Evolutionary conservation across 2,888 invertebrate species (phyloP).

Genomic region (Galerucella pusilla): DNA sequence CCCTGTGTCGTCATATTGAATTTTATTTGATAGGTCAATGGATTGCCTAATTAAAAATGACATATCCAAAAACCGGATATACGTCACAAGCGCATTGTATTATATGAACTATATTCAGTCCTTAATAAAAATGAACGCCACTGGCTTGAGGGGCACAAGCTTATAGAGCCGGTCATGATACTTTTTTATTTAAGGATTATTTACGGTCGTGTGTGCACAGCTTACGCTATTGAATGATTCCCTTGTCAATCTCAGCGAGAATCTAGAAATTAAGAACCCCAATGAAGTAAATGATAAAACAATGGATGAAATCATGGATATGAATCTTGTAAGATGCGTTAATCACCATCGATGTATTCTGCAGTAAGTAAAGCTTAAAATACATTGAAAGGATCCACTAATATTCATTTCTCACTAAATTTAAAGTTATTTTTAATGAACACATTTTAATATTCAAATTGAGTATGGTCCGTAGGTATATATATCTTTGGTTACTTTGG

Average conservation of each 20-base stretch:
- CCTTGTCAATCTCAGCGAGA: constrained; percentile 17
- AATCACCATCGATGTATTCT: constrained; percentile 42
- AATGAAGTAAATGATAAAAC: neutral
- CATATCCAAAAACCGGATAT: too few species aligned
- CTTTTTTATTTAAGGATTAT: constrained; percentile 26
- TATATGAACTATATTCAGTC: neutral
- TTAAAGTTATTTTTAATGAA: neutral
- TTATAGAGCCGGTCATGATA: neutral
- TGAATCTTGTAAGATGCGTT: constrained; percentile 37
- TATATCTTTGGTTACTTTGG: too few species aligned
- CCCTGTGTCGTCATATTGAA: too few species aligned
- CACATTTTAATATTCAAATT: too few species aligned
- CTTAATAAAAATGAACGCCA: neutral
- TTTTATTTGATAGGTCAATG: too few species aligned
- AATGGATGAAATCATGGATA: constrained; percentile 29
- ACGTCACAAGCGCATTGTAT: too few species aligned
- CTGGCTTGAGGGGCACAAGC: neutral
- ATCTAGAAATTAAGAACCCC: constrained; percentile 9
- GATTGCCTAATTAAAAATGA: too few species aligned
- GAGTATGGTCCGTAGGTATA: too few species aligned
- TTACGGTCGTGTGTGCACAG: constrained; percentile 28
- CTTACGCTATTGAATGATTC: constrained; percentile 30
- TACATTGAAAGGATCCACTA: neutral
- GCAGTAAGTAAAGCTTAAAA: constrained; percentile 34
- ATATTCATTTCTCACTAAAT: too few species aligned